phyloP scores from a whole-genome alignment of 1,140 invertebrate genomes.

The Ctenoplectra terminalis region DNA sequence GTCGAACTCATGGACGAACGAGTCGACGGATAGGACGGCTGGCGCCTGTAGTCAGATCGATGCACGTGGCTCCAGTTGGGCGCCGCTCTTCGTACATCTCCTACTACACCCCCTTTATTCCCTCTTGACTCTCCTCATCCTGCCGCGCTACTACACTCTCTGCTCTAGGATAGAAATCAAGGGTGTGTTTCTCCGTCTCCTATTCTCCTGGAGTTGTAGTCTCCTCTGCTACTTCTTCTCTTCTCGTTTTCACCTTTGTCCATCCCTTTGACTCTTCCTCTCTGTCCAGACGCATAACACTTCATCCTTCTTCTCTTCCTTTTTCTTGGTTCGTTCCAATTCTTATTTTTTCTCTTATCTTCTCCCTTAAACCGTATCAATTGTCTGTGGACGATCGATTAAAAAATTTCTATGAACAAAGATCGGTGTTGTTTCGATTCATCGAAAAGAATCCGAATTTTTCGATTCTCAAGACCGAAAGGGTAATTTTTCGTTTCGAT shows the following conservation, averaged over 20 bases:
- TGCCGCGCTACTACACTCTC: constrained; percentile 64
- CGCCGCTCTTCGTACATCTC: constrained; percentile 83
- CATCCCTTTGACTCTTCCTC: not conserved
- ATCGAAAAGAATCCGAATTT: not conserved
- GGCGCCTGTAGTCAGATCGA: constrained; percentile 83
- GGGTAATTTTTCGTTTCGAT: not conserved
- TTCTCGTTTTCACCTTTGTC: not conserved
- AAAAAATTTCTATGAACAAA: too few species aligned
- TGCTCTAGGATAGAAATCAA: constrained; percentile 69
- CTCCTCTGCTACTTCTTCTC: not conserved
- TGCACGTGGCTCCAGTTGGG: constrained; percentile 83
- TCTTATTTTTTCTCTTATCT: not conserved
- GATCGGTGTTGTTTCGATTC: too few species aligned
- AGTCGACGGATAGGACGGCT: constrained; percentile 83
- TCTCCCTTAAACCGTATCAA: too few species aligned
- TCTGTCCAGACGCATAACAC: too few species aligned
- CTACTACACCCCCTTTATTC: constrained; percentile 77
- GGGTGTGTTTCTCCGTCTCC: constrained; percentile 62
- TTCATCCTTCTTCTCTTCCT: too few species aligned
- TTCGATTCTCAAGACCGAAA: not conserved
- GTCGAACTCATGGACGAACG: constrained; percentile 83
- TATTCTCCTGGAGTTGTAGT: not conserved
- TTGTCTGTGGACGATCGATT: too few species aligned
- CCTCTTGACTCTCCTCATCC: constrained; percentile 76
- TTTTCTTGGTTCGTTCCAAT: not conserved